phyloP scores from a whole-genome alignment of 2,113 vertebrate genomes.

The Myotis yumanensis region DNA sequence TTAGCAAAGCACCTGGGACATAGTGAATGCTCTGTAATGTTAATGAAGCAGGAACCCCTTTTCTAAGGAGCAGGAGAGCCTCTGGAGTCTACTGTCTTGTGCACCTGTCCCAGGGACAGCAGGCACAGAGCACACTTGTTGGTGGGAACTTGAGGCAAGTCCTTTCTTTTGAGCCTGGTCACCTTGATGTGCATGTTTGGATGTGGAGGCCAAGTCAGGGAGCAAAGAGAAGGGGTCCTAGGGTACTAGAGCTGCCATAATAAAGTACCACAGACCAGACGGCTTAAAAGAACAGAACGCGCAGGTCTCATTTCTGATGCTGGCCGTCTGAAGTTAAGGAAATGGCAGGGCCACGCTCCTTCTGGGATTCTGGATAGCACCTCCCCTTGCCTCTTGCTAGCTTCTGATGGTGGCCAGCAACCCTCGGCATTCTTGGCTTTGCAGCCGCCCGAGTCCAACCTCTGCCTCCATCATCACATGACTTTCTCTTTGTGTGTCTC shows the following conservation, averaged over 20 bases:
- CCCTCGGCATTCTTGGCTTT: rapidly evolving
- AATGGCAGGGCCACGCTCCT: rapidly evolving
- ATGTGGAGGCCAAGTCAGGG: not conserved
- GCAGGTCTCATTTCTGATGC: too few species aligned
- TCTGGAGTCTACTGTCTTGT: rapidly evolving
- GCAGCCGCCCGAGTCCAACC: rapidly evolving
- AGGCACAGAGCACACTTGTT: not conserved
- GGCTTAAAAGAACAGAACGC: not conserved
- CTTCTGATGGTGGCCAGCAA: not conserved
- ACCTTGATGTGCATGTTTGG: not conserved
- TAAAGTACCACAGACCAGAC: not conserved
- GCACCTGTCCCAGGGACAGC: not conserved
- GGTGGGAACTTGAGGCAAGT: not conserved
- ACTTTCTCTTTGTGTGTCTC: not conserved
- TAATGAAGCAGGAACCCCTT: not conserved
- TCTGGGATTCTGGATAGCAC: not conserved
- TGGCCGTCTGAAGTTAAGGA: not conserved
- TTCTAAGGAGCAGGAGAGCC: not conserved
- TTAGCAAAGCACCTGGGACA: not conserved
- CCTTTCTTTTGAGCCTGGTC: not conserved
- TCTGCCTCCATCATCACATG: rapidly evolving
- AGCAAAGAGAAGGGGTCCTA: not conserved
- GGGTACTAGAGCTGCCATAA: not conserved
- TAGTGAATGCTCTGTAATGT: not conserved
- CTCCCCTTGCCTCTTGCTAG: not conserved